Evolutionary conservation across 2,888 invertebrate genomes (phyloP).

Genomic region (Xylota segnis): DNA sequence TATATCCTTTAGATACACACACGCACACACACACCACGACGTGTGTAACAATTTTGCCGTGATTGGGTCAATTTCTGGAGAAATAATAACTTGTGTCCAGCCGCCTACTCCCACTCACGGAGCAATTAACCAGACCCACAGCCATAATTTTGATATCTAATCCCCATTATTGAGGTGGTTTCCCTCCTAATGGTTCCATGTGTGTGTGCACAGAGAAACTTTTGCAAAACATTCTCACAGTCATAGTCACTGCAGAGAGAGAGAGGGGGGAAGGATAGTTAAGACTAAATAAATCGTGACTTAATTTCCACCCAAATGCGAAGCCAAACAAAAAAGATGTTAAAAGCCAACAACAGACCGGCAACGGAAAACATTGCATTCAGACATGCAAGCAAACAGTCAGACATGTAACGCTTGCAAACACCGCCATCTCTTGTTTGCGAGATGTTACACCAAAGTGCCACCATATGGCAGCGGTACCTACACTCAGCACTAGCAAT

Average conservation of each 20-base stretch:
- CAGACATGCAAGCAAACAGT: slow-evolving; percentile 63
- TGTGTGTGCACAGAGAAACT: slow-evolving; percentile 12
- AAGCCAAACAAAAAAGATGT: slow-evolving; percentile 38
- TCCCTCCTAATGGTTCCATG: slow-evolving; percentile 55
- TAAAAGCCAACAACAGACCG: slow-evolving; percentile 19
- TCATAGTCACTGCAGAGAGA: background rate
- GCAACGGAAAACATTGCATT: slow-evolving; percentile 48
- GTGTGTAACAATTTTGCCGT: slow-evolving; percentile 60
- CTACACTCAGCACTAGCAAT: slow-evolving; percentile 5
- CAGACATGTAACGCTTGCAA: background rate
- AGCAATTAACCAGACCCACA: slow-evolving; percentile 67
- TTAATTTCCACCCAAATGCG: slow-evolving; percentile 61
- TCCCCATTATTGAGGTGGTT: slow-evolving; percentile 56
- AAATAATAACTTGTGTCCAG: slow-evolving; percentile 58
- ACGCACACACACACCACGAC: slow-evolving; percentile 33
- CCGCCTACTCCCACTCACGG: slow-evolving; percentile 52
- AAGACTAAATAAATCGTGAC: slow-evolving; percentile 60
- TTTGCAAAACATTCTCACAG: slow-evolving; percentile 56
- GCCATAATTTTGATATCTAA: slow-evolving; percentile 70
- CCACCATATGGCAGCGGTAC: slow-evolving; percentile 37
- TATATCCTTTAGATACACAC: slow-evolving; percentile 65
- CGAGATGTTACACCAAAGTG: slow-evolving; percentile 33
- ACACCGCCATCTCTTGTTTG: slow-evolving; percentile 47
- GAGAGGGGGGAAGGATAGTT: background rate
- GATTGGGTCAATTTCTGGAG: slow-evolving; percentile 71